Base-by-base conservation (phyloP, 2,888 invertebrate species). In the Epirrhoe tristata region DNA sequence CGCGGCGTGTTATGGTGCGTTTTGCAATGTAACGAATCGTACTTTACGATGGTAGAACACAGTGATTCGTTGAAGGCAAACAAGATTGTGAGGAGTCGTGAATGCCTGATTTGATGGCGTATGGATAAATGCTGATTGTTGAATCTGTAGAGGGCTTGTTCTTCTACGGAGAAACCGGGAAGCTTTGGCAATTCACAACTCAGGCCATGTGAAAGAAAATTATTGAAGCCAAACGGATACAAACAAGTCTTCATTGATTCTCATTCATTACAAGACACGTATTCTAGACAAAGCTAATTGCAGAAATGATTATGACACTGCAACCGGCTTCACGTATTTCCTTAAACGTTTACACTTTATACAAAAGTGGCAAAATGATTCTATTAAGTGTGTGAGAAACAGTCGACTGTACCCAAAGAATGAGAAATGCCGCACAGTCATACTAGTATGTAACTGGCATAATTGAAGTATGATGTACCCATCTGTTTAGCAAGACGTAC, bases 21-120 rank as follows among this genome's bases (percentile, higher is more conserved):
- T 88, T 90, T 89, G 78, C 81, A 81, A 73, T 76, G 75, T 61
- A 61, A 59, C 36, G n/a, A 54, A 65, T 59, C 59, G 66, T 66
- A 61, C 62, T 73, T 68, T 66, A 68, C 65, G 62, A 68, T 76
- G 73, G 80, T 80, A 74, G 77, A 73, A 74, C 68, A 81, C 75
- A 83, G 83, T 83, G 79, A 81, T 81, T 83, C 80, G 82, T 90
- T 87, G 90, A 92, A 91, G 91, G 91, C 88, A 81, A 92, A 87
- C 91, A 82, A 85, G 91, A 83, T 88, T 87, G 81, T 83, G 84
- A 87, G 81, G 85, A 88, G 81, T 87, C 82, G 85, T 87, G 86
- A 88, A 86, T 84, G 84, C 81, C 81, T 84, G 86, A 87, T 87
- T 89, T 86, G 85, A 84, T 84, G 81, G 81, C 79, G 82, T 81